Base-by-base conservation (phyloP, 2,888 invertebrate genomes). In the Pycnomerus fuliginosus region DNA sequence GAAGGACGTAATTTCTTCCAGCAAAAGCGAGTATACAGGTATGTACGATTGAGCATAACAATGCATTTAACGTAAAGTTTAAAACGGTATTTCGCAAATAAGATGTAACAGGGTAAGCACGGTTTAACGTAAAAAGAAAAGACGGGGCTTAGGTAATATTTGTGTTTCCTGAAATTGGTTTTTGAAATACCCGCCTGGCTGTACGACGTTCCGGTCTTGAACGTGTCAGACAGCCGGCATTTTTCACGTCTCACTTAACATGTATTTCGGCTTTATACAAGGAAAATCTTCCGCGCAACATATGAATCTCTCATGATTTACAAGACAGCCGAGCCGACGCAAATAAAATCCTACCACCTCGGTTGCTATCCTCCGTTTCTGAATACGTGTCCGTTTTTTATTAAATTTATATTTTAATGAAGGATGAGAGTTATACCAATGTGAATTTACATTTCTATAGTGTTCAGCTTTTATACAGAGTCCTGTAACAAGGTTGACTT, bases 1-100 rank as follows among this genome's bases (percentile, higher is more conserved):
- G 57, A 77, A 76, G 53, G 76, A 76, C 44, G 66, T 68, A 2
- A 70, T 74, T 33, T 65, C 73, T 12, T 72, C 74, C 2, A 74
- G 75, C 54, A 78, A 78, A 61, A 77, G 76, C 52, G 77, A 80
- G 49, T 78, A 78, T 55, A 74, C 74, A 39, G 75, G 75, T 75
- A 51, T 67, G 68, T n/a, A n/a, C n/a, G 58, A 5, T 11, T 11
- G 14, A 20, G 23, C n/a, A 23, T 11, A 23, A 4, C 23, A 23
- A 23, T 23, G n/a, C 23, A 4, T 23, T n/a, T n/a, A n/a, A n/a
- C n/a, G n/a, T n/a, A n/a, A n/a, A n/a, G n/a, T n/a, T n/a, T n/a
- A n/a, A n/a, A n/a, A n/a, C n/a, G n/a, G n/a, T n/a, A n/a, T n/a
- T n/a, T n/a, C n/a, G n/a, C n/a, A n/a, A n/a, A n/a, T n/a, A n/a